These are phyloP conservation scores for Regulus satrapa DNA, from an alignment of 2,113 vertebrate genomes.

Conservation along the genomic window DNA sequence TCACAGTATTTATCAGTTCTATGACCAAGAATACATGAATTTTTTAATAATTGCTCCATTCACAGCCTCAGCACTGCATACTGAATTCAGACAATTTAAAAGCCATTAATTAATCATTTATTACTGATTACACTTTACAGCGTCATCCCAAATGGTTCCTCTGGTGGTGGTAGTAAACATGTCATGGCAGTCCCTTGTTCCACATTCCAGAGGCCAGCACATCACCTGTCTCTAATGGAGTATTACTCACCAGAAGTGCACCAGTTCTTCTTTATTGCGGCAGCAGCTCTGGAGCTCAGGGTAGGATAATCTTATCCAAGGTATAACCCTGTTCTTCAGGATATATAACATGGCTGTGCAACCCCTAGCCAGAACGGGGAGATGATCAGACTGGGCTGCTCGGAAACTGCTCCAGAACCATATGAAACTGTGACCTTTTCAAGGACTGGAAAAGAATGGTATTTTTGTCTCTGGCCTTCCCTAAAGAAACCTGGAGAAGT, in stretches of 20 bases:
- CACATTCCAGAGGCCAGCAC: neutral
- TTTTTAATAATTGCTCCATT: slow-evolving; percentile 45
- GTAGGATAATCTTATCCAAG: neutral
- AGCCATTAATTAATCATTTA: slow-evolving; percentile 53
- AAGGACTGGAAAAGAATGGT: neutral
- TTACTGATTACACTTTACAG: slow-evolving; percentile 26
- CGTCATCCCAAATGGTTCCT: neutral
- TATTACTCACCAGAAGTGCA: neutral
- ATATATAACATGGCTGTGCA: neutral
- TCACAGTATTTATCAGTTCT: slow-evolving; percentile 34
- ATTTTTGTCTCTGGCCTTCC: neutral
- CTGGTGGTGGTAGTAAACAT: slow-evolving; percentile 6
- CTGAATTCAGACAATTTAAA: slow-evolving; percentile 21
- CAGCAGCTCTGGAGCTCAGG: neutral
- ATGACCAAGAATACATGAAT: slow-evolving; percentile 24
- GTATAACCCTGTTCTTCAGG: neutral
- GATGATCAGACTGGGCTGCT: neutral
- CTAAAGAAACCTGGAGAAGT: neutral
- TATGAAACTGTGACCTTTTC: neutral
- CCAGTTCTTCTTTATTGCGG: neutral
- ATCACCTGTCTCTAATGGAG: neutral
- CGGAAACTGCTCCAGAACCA: neutral
- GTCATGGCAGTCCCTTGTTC: neutral
- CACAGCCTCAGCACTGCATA: neutral
- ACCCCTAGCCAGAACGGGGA: neutral